Evolutionary conservation across 2,888 invertebrate species (phyloP).

Genomic region (Mystacides longicornis): DNA sequence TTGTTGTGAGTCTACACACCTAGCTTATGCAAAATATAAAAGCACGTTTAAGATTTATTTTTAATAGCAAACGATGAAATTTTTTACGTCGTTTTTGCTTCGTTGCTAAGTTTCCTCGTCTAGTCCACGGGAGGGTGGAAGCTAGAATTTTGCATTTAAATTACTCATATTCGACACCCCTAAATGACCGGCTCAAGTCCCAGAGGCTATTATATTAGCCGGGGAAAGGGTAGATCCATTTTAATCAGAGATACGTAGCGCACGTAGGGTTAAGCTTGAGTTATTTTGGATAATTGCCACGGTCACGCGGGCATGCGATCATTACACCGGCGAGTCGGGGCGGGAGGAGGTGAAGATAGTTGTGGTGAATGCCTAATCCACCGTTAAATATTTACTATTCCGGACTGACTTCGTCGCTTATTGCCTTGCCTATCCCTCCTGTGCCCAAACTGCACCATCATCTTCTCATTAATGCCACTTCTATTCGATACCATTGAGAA

Average conservation of each 20-base stretch:
- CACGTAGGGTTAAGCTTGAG: conserved; percentile 23
- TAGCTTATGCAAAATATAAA: too few relatives aligned
- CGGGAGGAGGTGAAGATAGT: conserved; percentile 9
- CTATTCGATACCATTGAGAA: too few relatives aligned
- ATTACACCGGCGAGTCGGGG: conserved; percentile 5
- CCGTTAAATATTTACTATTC: conserved; percentile 14
- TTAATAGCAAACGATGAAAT: too few relatives aligned
- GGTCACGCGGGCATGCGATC: conserved; percentile 15
- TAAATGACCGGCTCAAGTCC: conserved; percentile 8
- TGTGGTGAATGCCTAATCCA: conserved; percentile 10
- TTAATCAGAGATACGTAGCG: conserved; percentile 25
- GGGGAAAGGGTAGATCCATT: conserved; percentile 12
- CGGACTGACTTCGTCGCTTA: background rate
- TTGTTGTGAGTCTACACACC: too few relatives aligned
- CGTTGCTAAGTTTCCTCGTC: background rate
- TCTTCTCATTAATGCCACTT: too few relatives aligned
- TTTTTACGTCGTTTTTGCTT: background rate
- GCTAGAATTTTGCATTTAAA: background rate
- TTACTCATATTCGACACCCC: conserved; percentile 4
- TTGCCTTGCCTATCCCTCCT: background rate
- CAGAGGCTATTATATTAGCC: conserved; percentile 19
- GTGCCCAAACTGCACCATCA: too few relatives aligned
- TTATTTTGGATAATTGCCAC: conserved; percentile 23
- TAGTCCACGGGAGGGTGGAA: background rate
- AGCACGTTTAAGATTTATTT: too few relatives aligned